Evolutionary conservation across 2,888 invertebrate genomes (phyloP).

Genomic region (Microctonus brassicae): DNA sequence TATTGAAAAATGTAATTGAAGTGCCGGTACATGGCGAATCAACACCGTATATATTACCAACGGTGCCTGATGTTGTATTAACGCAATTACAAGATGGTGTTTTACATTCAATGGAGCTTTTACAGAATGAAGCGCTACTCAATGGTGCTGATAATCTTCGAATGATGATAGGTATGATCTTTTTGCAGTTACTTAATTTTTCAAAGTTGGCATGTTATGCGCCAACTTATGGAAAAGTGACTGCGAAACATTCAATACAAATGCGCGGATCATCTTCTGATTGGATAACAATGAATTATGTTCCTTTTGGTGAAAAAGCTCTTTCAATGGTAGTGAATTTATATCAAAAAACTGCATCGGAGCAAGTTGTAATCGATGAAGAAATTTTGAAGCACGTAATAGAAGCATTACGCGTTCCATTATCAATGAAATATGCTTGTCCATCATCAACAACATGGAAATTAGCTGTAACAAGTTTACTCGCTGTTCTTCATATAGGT

Average conservation of each 20-base stretch:
- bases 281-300: conserved; percentile 85
- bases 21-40: conserved; percentile 87
- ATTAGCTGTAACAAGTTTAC: conserved; percentile 81
- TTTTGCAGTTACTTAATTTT: conserved; percentile 76
- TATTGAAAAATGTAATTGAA: conserved; percentile 82
- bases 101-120: conserved; percentile 86
- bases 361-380: conserved; percentile 79
- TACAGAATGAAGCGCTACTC: conserved; percentile 84
- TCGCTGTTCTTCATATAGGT: conserved; percentile 85
- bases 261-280: conserved; percentile 72
- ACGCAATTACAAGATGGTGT: conserved; percentile 89
- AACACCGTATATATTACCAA: conserved; percentile 84
- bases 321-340: conserved; percentile 81
- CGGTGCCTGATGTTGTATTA: conserved; percentile 83
- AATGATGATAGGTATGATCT: conserved; percentile 78
- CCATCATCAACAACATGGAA: conserved; percentile 87
- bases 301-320: conserved; percentile 88
- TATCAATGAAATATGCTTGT: conserved; percentile 85
- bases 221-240: conserved; percentile 73
- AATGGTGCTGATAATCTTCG: conserved; percentile 73
- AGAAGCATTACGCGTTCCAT: conserved; percentile 79
- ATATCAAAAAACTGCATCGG: conserved; percentile 81
- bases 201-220: conserved; percentile 79
- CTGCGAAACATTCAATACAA: conserved; percentile 67
- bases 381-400: conserved; percentile 81